These are phyloP conservation scores for Atractosteus spatula DNA, from an alignment of 2,113 vertebrate species.

Conservation along the genomic window DNA sequence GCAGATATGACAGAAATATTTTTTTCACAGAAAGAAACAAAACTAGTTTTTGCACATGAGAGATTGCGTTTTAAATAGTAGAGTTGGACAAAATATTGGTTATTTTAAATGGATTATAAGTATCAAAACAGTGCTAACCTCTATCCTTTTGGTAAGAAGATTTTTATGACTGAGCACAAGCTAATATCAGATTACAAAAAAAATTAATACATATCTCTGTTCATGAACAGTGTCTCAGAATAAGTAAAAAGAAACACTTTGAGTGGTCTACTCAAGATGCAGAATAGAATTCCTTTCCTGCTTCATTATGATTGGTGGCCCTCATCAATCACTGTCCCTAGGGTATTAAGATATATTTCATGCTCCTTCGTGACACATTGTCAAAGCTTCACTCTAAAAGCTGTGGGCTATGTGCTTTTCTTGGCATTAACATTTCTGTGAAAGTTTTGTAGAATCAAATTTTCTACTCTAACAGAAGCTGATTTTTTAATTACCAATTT, in stretches of 20 bases:
- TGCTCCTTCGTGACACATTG: slow-evolving; percentile 30
- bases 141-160: too few species aligned
- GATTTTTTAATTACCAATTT: not conserved
- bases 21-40: too few species aligned
- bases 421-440: not conserved
- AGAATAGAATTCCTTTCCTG: slow-evolving; percentile 14
- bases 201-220: not conserved
- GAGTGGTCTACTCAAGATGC: slow-evolving; percentile 18
- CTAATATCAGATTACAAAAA: too few species aligned
- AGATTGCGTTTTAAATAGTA: too few species aligned
- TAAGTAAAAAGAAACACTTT: slow-evolving; percentile 7
- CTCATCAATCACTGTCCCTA: slow-evolving; percentile 24
- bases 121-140: too few species aligned
- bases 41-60: too few species aligned
- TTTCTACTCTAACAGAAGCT: slow-evolving; percentile 5
- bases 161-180: too few species aligned
- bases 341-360: slow-evolving; percentile 43
- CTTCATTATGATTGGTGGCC: slow-evolving; percentile 18
- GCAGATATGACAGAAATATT: too few species aligned
- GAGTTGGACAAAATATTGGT: too few species aligned
- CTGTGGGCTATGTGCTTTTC: slow-evolving; percentile 12
- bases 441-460: slow-evolving; percentile 5
- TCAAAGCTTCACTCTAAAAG: slow-evolving; percentile 17
- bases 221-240: not conserved
- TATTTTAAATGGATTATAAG: too few species aligned